phyloP scores from a whole-genome alignment of 2,888 invertebrate genomes.

The Sphecodes monilicornis region DNA sequence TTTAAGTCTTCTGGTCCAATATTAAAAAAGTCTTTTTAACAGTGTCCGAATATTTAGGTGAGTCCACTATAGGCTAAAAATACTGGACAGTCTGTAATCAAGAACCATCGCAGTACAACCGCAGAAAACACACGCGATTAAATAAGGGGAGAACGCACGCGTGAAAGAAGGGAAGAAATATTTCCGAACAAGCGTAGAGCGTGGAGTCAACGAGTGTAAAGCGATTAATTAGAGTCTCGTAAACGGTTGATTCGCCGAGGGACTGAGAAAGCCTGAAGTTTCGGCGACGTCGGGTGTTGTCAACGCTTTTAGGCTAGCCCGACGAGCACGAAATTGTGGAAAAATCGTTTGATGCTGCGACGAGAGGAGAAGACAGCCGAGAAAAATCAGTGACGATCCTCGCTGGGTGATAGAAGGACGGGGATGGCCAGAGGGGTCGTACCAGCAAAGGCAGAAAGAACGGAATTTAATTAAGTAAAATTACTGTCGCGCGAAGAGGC shows the following conservation, averaged over 20 bases:
- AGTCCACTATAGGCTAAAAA: no score
- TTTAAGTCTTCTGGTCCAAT: no score
- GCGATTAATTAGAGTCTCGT: slow-evolving; percentile 5
- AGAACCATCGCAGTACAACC: background rate
- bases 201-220: background rate
- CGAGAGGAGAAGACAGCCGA: slow-evolving; percentile 40
- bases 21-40: no score
- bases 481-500: slow-evolving; percentile 79
- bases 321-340: slow-evolving; percentile 55
- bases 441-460: slow-evolving; percentile 80
- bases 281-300: background rate
- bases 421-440: slow-evolving; percentile 63
- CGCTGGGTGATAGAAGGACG: slow-evolving; percentile 25
- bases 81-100: background rate
- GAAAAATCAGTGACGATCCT: slow-evolving; percentile 70
- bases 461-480: slow-evolving; percentile 85
- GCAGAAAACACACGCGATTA: background rate
- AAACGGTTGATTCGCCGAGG: slow-evolving; percentile 3
- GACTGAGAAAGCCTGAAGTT: background rate
- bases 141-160: background rate
- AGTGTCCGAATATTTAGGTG: no score
- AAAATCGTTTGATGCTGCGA: slow-evolving; percentile 64
- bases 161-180: background rate
- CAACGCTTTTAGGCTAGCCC: slow-evolving; percentile 13
- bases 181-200: background rate